A percentile compares a stretch with the other conserved stretches of the same genome.
Evolutionary conservation across 2,113 vertebrate genomes (phyloP).

Genomic region (Cavia porcellus): DNA sequence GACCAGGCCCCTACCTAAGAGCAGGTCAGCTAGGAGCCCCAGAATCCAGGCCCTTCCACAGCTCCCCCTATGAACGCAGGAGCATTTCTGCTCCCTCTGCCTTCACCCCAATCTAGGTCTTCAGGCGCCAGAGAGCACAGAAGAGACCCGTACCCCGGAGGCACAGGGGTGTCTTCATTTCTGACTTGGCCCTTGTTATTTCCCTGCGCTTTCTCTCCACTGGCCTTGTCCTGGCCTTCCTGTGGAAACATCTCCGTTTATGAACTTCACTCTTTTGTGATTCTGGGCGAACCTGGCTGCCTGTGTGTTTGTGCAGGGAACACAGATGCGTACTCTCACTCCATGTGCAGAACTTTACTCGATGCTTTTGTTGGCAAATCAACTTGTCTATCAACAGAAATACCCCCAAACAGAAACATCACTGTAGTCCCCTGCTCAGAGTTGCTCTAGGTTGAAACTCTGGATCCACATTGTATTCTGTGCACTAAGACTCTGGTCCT

Average conservation of each 20-base stretch:
- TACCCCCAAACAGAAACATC: background rate
- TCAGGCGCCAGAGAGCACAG: too few species aligned
- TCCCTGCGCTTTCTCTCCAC: too few species aligned
- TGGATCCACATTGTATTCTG: background rate
- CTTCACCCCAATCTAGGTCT: too few species aligned
- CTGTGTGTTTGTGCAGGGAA: background rate
- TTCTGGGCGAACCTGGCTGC: background rate
- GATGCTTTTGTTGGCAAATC: background rate
- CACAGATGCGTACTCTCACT: background rate
- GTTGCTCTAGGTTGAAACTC: background rate
- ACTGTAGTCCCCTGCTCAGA: background rate
- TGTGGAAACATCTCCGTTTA: background rate
- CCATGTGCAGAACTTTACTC: background rate
- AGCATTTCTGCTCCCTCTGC: too few species aligned
- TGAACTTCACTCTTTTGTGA: background rate
- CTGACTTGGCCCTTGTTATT: too few species aligned
- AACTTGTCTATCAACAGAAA: background rate
- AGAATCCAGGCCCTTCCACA: too few species aligned
- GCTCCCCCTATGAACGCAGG: too few species aligned
- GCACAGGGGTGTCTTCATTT: too few species aligned
- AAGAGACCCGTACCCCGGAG: too few species aligned
- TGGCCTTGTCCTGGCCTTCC: too few species aligned
- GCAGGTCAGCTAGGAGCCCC: too few species aligned
- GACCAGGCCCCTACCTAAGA: too few species aligned
- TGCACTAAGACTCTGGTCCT: background rate